A percentile compares a stretch with the other conserved stretches of the same genome.
Evolutionary conservation across 1,140 invertebrate species (phyloP).

Genomic region (Nymphalis io): DNA sequence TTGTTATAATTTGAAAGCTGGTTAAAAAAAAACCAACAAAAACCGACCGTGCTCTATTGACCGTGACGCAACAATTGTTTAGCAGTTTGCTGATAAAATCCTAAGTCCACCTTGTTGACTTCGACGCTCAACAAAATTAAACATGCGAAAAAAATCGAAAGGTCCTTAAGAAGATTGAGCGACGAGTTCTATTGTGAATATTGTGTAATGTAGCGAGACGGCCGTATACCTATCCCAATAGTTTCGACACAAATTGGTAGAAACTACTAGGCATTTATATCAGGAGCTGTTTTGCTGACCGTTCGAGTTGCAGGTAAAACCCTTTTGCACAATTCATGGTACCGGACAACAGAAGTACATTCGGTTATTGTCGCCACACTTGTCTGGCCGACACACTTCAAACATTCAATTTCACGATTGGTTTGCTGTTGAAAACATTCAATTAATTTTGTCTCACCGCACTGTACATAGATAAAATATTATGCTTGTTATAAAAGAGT

Average conservation of each 20-base stretch:
- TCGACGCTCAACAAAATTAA: conserved; percentile 68
- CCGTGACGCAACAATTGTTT: conserved; percentile 79
- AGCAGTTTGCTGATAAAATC: conserved; percentile 69
- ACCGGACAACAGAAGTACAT: conserved; percentile 53
- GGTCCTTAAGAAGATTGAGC: conserved; percentile 70
- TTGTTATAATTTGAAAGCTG: conserved; percentile 38
- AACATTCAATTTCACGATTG: conserved; percentile 74
- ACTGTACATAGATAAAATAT: conserved; percentile 60
- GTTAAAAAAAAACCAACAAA: conserved; percentile 60
- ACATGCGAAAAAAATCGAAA: conserved; percentile 68
- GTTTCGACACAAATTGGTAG: conserved; percentile 38
- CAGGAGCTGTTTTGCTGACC: conserved; percentile 34
- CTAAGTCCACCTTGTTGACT: conserved; percentile 78
- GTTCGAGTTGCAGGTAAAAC: conserved; percentile 69
- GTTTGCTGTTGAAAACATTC: conserved; percentile 70
- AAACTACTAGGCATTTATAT: background rate
- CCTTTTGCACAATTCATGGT: conserved; percentile 77
- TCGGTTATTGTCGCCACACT: conserved; percentile 68
- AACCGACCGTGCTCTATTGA: conserved; percentile 71
- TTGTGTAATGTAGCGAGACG: conserved; percentile 77
- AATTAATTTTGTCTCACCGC: conserved; percentile 72
- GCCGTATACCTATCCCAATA: conserved; percentile 41
- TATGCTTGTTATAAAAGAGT: conserved; percentile 41
- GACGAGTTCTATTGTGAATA: conserved; percentile 74
- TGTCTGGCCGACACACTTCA: conserved; percentile 64